A percentile compares a stretch with the other conserved stretches of the same genome.
These are phyloP conservation scores for Suricata suricatta DNA, from an alignment of 2,113 vertebrate genomes.

Conservation along the genomic window DNA sequence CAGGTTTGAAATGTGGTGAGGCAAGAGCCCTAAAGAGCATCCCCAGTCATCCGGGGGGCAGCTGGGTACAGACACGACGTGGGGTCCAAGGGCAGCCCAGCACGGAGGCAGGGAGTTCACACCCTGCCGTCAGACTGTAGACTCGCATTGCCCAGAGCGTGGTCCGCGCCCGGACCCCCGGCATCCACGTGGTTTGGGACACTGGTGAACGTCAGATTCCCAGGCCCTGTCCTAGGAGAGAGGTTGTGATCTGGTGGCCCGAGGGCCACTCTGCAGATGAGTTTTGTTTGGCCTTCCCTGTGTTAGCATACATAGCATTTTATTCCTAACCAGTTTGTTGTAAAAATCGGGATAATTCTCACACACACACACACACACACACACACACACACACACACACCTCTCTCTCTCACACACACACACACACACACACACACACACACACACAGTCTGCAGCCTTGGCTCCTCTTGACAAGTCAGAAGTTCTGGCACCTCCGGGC, in stretches of 20 bases:
- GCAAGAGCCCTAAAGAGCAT: neutral
- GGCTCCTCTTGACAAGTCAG: constrained; percentile 12
- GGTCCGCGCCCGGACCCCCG: constrained; percentile 33
- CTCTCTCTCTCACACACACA: no score
- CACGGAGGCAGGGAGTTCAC: neutral
- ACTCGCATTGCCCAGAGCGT: neutral
- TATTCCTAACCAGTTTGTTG: neutral
- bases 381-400: neutral
- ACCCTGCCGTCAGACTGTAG: neutral
- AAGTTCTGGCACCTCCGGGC: constrained; percentile 43
- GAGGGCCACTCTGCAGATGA: constrained; percentile 38
- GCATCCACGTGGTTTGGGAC: rapidly evolving
- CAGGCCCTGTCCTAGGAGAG: neutral
- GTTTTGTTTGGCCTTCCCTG: constrained; percentile 77
- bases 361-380: neutral
- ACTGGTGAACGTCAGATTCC: neutral
- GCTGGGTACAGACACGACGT: neutral
- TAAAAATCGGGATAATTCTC: neutral
- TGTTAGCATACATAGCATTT: constrained; percentile 47
- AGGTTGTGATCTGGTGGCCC: constrained; percentile 61
- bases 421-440: neutral
- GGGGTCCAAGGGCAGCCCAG: neutral
- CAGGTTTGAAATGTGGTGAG: neutral
- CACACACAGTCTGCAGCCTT: neutral
- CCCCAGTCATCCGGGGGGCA: neutral